Evolutionary conservation across 1,140 invertebrate genomes (phyloP).

Genomic region (Metopolophium dirhodum): DNA sequence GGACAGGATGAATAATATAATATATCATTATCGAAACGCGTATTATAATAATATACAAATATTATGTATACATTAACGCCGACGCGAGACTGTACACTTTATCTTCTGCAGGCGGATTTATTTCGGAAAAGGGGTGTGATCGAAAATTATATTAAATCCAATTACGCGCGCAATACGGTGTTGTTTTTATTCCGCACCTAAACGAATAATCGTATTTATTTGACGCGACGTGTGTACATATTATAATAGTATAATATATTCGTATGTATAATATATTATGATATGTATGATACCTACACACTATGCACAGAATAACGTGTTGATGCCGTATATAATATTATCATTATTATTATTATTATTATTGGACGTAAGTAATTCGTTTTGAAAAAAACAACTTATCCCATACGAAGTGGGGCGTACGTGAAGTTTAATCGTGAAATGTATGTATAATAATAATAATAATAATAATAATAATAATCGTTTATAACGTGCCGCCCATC

Average conservation of each 20-base stretch:
- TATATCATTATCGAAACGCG: background rate
- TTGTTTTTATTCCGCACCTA: background rate
- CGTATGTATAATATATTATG: background rate
- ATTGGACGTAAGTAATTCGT: constrained; percentile 21
- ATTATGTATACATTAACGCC: background rate
- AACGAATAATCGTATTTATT: background rate
- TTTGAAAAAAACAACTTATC: background rate
- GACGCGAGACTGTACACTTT: background rate
- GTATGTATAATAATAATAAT: background rate
- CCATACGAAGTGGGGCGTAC: background rate
- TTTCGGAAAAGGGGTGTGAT: background rate
- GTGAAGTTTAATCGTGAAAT: background rate
- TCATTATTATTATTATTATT: background rate
- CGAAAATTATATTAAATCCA: constrained; percentile 13
- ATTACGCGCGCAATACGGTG: constrained; percentile 10
- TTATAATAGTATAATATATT: background rate
- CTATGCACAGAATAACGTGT: background rate
- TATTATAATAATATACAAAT: background rate
- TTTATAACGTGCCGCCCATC: background rate
- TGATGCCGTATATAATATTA: background rate
- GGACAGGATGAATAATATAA: background rate
- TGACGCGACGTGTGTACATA: background rate
- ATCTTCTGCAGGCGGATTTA: background rate
- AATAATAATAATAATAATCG: background rate
- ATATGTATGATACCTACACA: background rate